These are phyloP conservation scores for Chymomyza amoena DNA, from an alignment of 2,888 invertebrate genomes.

Conservation along the genomic window DNA sequence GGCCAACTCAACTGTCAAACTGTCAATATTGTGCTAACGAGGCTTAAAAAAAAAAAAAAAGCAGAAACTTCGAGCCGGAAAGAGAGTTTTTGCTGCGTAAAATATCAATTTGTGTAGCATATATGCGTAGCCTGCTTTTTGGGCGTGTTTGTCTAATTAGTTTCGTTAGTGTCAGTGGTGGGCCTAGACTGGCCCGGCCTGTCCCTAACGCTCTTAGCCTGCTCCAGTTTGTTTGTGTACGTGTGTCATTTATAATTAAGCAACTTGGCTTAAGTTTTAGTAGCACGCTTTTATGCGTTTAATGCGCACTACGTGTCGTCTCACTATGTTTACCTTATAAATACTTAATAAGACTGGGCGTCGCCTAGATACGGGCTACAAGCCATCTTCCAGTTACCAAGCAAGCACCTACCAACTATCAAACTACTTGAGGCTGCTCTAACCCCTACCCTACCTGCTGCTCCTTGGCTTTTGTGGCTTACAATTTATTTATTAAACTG, in stretches of 20 bases:
- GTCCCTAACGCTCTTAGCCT: neutral
- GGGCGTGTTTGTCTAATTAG: constrained; percentile 71
- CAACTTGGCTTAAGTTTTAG: constrained; percentile 58
- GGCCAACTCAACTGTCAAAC: constrained; percentile 75
- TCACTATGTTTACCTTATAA: constrained; percentile 58
- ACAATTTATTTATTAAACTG: constrained; percentile 72
- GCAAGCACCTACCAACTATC: neutral
- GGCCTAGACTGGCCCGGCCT: neutral
- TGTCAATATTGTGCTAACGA: constrained; percentile 74
- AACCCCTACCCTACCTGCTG: neutral
- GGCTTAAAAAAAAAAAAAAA: constrained; percentile 69
- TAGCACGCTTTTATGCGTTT: constrained; percentile 62
- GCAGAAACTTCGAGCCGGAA: constrained; percentile 55
- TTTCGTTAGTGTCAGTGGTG: constrained; percentile 64
- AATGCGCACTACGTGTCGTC: constrained; percentile 56
- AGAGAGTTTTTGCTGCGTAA: constrained; percentile 39
- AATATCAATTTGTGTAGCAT: constrained; percentile 60
- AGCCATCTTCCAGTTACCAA: constrained; percentile 26
- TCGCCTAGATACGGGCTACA: constrained; percentile 29
- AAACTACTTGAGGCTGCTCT: neutral
- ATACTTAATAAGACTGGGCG: constrained; percentile 62
- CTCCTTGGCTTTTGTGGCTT: constrained; percentile 28
- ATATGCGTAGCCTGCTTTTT: constrained; percentile 45
- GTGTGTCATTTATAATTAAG: constrained; percentile 75
- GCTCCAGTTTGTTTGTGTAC: constrained; percentile 36